Base-by-base conservation (phyloP, 1,140 invertebrate species). In the Macrobrachium rosenbergii region DNA sequence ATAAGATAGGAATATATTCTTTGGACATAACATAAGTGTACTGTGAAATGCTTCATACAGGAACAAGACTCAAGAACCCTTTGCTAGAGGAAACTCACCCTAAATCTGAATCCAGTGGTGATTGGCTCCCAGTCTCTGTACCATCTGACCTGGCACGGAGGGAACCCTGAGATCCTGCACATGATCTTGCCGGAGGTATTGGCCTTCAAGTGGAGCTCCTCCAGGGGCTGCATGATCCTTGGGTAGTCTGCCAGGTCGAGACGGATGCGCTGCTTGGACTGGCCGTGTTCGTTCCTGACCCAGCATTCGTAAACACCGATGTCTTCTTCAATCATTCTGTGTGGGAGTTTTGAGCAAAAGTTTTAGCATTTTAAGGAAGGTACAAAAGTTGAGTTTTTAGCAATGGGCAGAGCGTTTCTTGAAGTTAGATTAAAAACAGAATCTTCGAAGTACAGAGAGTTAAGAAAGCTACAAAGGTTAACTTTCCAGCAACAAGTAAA, bases 81-180 rank as follows among this genome's bases (percentile, higher is more conserved):
- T 12, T n/a, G 8, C 14, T 17, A 14, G 17, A 59, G 21, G 59
- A 11, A 14, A 59, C 63, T 88, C n/a, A 89, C 88, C 84, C 85
- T 81, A 8, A 89, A 45, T 11, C 77, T 73, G 73, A 84, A 82
- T 43, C 80, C 78, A 19, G 79, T 59, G 2, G 96, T 95, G 10
- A 99, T 91, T 3, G 96, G 97, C 91, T 97, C 95, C 97, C 97
- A 99, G 91, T 99, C 97, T 92, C 98, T 99, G 92, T 96, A 98
- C 93, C 93, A 99, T 91, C 97, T 98, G n/a, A 99, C 94, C 89
- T 98, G 96, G 0, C 98, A 98, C 90, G 95, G 95, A 0, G 98
- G 98, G 82, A 97, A 95, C 16, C 98, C 98, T 45, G 95, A 95
- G 67, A 99, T 95, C 77, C 96, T 94, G 67, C 98, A 98, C 91